These are phyloP conservation scores for Micromys minutus DNA, from an alignment of 2,113 vertebrate genomes.

Conservation along the genomic window DNA sequence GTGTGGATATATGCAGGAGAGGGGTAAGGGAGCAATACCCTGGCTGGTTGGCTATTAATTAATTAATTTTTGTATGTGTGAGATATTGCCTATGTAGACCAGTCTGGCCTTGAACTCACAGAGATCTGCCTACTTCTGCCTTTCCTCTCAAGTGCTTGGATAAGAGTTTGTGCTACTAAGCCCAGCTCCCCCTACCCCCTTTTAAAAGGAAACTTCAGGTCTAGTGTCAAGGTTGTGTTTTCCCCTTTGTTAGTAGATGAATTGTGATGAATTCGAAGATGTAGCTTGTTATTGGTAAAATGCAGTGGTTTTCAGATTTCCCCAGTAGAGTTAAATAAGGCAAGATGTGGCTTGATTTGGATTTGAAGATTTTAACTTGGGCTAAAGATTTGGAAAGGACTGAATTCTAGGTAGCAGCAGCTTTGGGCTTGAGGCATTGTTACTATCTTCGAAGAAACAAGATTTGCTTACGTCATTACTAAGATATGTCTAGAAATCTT, in stretches of 20 bases:
- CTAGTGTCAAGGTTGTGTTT: slow-evolving; percentile 57
- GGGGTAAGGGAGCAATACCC: neutral
- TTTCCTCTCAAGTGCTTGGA: neutral
- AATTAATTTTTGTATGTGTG: neutral
- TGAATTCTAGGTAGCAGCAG: neutral
- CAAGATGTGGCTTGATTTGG: slow-evolving; percentile 35
- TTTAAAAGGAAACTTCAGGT: slow-evolving; percentile 49
- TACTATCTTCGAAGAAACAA: slow-evolving; percentile 62
- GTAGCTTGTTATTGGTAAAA: slow-evolving; percentile 64
- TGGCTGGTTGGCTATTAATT: neutral
- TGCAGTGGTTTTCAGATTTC: slow-evolving; percentile 59
- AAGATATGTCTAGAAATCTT: slow-evolving; percentile 69
- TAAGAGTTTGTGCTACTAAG: neutral
- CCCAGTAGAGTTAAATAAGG: neutral
- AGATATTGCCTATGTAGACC: too few species aligned
- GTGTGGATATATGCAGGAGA: neutral
- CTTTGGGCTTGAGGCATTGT: slow-evolving; percentile 53
- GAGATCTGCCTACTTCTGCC: neutral
- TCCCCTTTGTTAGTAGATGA: slow-evolving; percentile 46
- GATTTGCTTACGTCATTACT: slow-evolving; percentile 66
- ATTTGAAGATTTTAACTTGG: slow-evolving; percentile 58
- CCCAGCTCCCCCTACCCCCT: neutral
- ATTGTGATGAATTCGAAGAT: slow-evolving; percentile 68
- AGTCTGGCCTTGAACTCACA: neutral
- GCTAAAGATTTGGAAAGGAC: neutral